These are phyloP conservation scores for Syngnathus acus DNA, from an alignment of 2,797 vertebrate species.

Conservation along the genomic window DNA sequence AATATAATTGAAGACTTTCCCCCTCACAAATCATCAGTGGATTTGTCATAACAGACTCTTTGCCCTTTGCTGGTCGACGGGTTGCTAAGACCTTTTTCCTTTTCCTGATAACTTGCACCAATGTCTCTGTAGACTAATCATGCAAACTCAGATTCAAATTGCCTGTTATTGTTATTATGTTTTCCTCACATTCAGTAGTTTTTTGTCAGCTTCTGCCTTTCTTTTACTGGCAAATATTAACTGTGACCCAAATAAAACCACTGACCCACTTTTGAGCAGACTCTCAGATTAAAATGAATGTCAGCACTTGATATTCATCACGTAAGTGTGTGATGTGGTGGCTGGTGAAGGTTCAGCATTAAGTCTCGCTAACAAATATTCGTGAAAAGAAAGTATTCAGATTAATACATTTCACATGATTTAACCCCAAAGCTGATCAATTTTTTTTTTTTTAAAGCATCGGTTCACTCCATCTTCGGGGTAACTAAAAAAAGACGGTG, in stretches of 20 bases:
- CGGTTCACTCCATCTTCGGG: neutral
- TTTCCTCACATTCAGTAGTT: neutral
- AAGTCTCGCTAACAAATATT: neutral
- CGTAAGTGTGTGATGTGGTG: conserved; percentile 12
- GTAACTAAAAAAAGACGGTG: neutral
- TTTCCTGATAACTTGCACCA: neutral
- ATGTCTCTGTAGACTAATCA: neutral
- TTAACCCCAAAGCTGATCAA: conserved; percentile 8
- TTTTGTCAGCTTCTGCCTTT: neutral
- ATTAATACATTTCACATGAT: conserved; percentile 13
- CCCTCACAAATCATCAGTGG: neutral
- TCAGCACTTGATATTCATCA: conserved; percentile 37
- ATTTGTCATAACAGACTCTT: conserved; percentile 6
- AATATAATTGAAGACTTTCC: neutral
- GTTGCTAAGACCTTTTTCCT: neutral
- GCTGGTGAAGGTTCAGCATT: conserved; percentile 1
- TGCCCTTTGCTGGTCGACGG: conserved; percentile 46
- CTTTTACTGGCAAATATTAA: neutral
- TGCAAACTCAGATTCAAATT: neutral
- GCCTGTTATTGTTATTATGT: neutral
- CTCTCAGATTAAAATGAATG: conserved; percentile 31
- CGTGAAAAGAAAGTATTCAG: neutral
- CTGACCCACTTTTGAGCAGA: conserved; percentile 46
- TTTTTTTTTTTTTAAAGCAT: neutral
- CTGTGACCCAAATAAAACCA: conserved; percentile 3